Evolutionary conservation across 2,113 vertebrate genomes (phyloP).

Genomic region (Recurvirostra avosetta): DNA sequence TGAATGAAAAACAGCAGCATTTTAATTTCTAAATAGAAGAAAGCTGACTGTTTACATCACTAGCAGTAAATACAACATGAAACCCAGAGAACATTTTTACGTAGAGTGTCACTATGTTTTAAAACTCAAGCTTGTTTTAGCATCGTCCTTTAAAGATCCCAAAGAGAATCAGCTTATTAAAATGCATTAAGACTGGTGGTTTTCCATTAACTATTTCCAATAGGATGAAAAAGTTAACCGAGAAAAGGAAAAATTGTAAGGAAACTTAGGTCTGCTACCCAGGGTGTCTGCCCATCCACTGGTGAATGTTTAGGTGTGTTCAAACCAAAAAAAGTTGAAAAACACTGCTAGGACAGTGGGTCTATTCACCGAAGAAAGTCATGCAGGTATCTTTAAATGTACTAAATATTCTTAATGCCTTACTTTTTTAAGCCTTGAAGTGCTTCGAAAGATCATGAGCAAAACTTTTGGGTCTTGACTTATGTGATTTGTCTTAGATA

Average conservation of each 20-base stretch:
- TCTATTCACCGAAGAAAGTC: neutral
- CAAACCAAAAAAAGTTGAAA: neutral
- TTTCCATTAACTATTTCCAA: constrained; percentile 1
- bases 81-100: neutral
- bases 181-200: neutral
- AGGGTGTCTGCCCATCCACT: neutral
- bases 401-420: neutral
- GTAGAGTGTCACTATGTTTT: neutral
- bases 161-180: constrained; percentile 14
- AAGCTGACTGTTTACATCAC: neutral
- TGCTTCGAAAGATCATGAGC: neutral
- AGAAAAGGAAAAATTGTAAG: neutral
- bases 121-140: constrained; percentile 12
- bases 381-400: neutral
- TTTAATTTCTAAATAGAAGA: neutral
- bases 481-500: neutral
- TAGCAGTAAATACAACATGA: neutral
- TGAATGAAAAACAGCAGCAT: neutral
- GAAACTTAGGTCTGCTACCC: neutral
- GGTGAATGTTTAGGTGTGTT: neutral
- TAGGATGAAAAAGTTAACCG: neutral
- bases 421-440: neutral
- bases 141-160: neutral
- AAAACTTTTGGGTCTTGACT: neutral
- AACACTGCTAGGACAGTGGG: neutral